These are phyloP conservation scores for Pachyrhynchus sulphureomaculatus DNA, from an alignment of 1,140 invertebrate genomes.

Conservation along the genomic window DNA sequence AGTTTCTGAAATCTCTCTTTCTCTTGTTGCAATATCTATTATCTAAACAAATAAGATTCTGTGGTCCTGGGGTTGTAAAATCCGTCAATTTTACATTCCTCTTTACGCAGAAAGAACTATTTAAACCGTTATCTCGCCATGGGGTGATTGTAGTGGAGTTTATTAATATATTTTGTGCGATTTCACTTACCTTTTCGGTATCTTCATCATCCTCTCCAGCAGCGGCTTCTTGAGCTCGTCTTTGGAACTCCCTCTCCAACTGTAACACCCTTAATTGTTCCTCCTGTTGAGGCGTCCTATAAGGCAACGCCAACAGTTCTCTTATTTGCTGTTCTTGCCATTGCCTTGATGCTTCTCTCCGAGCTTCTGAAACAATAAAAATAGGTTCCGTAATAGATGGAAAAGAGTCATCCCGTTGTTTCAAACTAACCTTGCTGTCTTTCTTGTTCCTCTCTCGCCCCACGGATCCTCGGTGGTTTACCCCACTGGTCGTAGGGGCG, in stretches of 20 bases:
- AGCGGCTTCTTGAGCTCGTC: conserved; percentile 75
- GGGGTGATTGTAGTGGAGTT: no score
- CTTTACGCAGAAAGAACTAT: no score
- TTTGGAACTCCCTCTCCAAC: conserved; percentile 85
- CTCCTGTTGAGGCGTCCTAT: conserved; percentile 76
- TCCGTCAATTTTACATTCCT: no score
- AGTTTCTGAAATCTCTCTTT: no score
- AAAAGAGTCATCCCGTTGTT: no score
- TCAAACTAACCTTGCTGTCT: conserved; percentile 62
- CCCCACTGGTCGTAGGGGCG: conserved; percentile 45
- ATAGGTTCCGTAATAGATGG: not conserved
- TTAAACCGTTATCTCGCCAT: no score
- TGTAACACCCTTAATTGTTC: conserved; percentile 82
- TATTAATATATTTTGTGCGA: no score
- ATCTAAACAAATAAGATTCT: no score
- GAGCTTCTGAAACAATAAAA: conserved; percentile 53
- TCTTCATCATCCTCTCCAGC: conserved; percentile 78
- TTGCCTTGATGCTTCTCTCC: conserved; percentile 61
- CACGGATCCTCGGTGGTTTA: conserved; percentile 66
- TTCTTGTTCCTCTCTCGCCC: conserved; percentile 87
- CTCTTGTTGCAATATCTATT: no score
- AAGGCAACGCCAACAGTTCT: conserved; percentile 67
- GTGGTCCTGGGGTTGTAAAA: no score
- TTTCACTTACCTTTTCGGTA: conserved; percentile 47
- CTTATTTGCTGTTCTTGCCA: conserved; percentile 77